Base-by-base conservation (phyloP, 2,797 vertebrate genomes). In the Fistularia commersonii region DNA sequence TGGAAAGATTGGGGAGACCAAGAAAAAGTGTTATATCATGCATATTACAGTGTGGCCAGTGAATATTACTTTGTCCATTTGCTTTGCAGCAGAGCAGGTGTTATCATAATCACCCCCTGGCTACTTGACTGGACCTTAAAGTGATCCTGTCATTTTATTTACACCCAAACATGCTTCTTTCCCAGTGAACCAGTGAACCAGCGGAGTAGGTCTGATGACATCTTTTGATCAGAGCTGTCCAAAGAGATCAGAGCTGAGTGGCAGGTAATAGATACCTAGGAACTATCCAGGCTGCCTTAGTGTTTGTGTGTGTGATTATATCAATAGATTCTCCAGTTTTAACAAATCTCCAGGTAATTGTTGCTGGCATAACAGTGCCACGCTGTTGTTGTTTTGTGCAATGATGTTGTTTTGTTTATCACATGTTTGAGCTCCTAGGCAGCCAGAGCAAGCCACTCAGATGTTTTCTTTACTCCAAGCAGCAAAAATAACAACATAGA, bases 121-220 rank as follows among this genome's bases (percentile, higher is more conserved):
- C 78, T 93, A 96, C 95, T 93, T 98, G 97, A 98, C 95, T 93
- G 95, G 92, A 95, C 93, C 92, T 93, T 93, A 95, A 99, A 98
- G 93, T 93, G 94, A 98, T 98, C 94, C 95, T 98, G 97, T 98
- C 95, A 92, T 96, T 96, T 98, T 98, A 96, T 98, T 98, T 98
- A 95, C 92, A 93, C 93, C 90, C 81, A 81, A 69, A 69, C 64
- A 57, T 57, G 51, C 61, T 45, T 59, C 55, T 50, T 63, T 64
- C 57, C 54, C 61, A 50, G 37, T 56, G 15, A 64, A 62, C 77
- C 72, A 80, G 80, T 80, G 82, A 83, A 76, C 74, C 78, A n/a
- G 57, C 75, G 46, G 91, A 94, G 93, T 94, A 91, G 95, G 94
- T 95, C 93, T 91, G 91, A 93, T 97, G 94, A 95, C 94, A 95